phyloP scores from a whole-genome alignment of 1,140 invertebrate species.

The Pseudomyrmex gracilis region DNA sequence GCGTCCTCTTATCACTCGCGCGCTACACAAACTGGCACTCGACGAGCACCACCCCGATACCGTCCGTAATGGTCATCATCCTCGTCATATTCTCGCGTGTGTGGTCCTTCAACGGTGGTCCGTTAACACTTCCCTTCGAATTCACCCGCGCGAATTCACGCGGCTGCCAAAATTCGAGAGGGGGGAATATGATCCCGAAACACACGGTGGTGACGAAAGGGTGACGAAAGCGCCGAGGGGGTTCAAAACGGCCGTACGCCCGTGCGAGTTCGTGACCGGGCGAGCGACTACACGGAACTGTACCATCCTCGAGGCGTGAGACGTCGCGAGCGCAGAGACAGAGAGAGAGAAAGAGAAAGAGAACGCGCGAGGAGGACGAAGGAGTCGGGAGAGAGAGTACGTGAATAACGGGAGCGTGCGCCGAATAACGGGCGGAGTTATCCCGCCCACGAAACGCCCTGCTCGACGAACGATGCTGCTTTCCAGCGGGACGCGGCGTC shows the following conservation, averaged over 20 bases:
- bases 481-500: constrained; percentile 6
- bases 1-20: constrained; percentile 30
- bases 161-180: constrained; percentile 10
- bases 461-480: constrained; percentile 39
- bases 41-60: not conserved
- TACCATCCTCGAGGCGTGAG: constrained; percentile 66
- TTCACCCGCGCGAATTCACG: constrained; percentile 6
- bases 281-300: constrained; percentile 74
- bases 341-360: constrained; percentile 59
- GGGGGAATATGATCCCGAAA: not conserved
- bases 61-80: constrained; percentile 17
- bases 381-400: constrained; percentile 55
- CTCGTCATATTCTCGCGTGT: constrained; percentile 14
- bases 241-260: constrained; percentile 61
- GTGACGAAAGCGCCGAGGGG: constrained; percentile 54
- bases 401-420: constrained; percentile 72
- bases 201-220: not conserved
- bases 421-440: constrained; percentile 46
- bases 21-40: constrained; percentile 33
- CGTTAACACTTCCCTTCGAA: not conserved
- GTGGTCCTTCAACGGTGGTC: constrained; percentile 25
- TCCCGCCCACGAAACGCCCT: constrained; percentile 56
- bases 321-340: constrained; percentile 60
- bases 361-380: constrained; percentile 49
- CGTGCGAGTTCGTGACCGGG: constrained; percentile 69